Base-by-base conservation (phyloP, 2,797 vertebrate species). In the Phataginus tricuspis region DNA sequence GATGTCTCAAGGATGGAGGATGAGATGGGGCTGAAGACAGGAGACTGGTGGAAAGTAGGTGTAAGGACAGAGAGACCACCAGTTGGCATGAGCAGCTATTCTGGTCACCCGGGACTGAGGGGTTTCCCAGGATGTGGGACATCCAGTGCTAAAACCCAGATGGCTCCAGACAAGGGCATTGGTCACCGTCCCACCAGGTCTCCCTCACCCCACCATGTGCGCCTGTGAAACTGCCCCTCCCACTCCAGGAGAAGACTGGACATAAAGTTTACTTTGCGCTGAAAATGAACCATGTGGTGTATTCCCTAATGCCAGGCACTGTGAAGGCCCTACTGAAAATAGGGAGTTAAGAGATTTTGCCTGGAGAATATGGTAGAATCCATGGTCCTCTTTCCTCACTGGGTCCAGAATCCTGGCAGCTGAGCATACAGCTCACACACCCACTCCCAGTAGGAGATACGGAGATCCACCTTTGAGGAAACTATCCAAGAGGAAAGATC, bases 281-380 rank as follows among this genome's bases (percentile, higher is more conserved):
- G 12, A 82, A 51, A 93, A 59, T 8, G 11, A 53, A 29, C 55
- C 42, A 7, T 23, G 34, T 0, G 18, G 8, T 21, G 0, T 2
- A 23, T 8, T 68, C 66, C 37, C 11, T 27, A n/a, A 19, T 5
- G 14, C 27, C 16, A 12, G 34, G 49, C 42, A 14, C 18, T 3
- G 72, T 1, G 34, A n/a, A 71, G 34, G 85, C 42, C 34, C 31
- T 19, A 10, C 25, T 49, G 18, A 82, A 71, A 68, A 39, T 1
- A 29, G 4, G n/a, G 16, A 3, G 0, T 0, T 19, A 3, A 42
- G 71, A 29, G 15, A 37, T 4, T 49, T n/a, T 9, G 19, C 51
- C 23, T 23, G 8, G 72, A 42, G 66, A 42, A 18, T 13, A 7
- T 4, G 59, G 39, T 5, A 8, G 31, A 37, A n/a, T 1, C 25